Evolutionary conservation across 2,888 invertebrate species (phyloP), one percentile per base, ranked within the genome.

Genomic region (Nomada lathburiana): DNA sequence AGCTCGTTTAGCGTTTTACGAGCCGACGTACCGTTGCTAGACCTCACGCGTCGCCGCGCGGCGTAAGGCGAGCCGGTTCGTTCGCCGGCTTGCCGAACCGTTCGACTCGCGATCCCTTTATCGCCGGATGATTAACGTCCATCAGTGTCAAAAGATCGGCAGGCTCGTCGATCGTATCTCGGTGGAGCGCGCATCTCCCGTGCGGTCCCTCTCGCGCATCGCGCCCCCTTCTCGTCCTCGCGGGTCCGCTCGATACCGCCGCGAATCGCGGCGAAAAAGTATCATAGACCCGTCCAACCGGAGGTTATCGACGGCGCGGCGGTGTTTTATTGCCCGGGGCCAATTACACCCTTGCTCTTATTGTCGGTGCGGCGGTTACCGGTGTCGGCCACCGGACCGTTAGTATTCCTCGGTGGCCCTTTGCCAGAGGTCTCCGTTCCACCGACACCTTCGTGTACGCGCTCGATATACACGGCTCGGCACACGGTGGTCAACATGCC

Each of bases 11-110:
- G 81, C 82, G 76, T 81, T 88, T 88, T 84, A 87, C 83, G 85
- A 88, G 85, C 84, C 83, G 84, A 88, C 86, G 82, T 72, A 57
- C 82, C 77, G 83, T 87, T 88, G 85, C 85, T 80, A 81, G 90
- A 90, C 89, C 90, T 86, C 90, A 88, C 90, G 87, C 88, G 85
- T 80, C 67, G 72, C 44, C 23, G 42, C 64, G 72, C 57, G 44
- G 29, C 44, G 71, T 23, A 53, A 36, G 18, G 62, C 52, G 36
- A 36, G 36, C 60, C 44, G 36, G 60, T 11, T 50, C 26, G 47
- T n/a, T 67, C 69, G 69, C 26, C 57, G 60, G 26, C 62, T 23
- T 42, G 50, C 62, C 69, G 50, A 76, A 80, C 76, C 78, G 60
- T 76, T 47, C 69, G 76, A 64, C 79, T 76, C 59, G 67, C 52